Percentiles rank a stretch among this genome's conserved stretches.
Evolutionary conservation across 2,888 invertebrate genomes (phyloP).

Genomic region (Eristalinus aeneus): DNA sequence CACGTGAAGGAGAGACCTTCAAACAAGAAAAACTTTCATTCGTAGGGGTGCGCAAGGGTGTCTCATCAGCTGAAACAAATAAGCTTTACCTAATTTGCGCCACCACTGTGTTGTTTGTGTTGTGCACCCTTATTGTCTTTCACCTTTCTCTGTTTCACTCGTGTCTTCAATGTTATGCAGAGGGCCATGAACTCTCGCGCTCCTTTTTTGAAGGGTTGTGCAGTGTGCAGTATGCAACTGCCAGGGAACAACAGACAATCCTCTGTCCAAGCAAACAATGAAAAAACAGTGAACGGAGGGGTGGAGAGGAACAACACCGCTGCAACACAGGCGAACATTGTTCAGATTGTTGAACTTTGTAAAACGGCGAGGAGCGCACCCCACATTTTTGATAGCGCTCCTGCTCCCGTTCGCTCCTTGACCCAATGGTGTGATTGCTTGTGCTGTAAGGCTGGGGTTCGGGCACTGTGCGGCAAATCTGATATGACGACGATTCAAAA

Average conservation of each 20-base stretch:
- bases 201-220: neutral
- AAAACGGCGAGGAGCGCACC: constrained; percentile 13
- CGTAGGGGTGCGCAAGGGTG: neutral
- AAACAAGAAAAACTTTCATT: constrained; percentile 26
- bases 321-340: constrained; percentile 33
- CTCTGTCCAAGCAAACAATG: constrained; percentile 20
- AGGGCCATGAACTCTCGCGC: constrained; percentile 6
- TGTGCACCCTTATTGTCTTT: neutral
- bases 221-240: constrained; percentile 6
- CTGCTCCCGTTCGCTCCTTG: constrained; percentile 34
- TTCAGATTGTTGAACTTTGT: constrained; percentile 68
- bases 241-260: constrained; percentile 39
- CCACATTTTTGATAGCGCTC: constrained; percentile 53
- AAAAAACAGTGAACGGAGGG: neutral
- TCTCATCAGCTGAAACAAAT: constrained; percentile 40
- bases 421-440: constrained; percentile 30
- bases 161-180: constrained; percentile 32
- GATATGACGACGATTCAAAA: constrained; percentile 11
- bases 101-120: constrained; percentile 14
- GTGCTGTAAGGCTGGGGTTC: neutral
- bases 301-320: constrained; percentile 5
- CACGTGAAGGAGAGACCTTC: constrained; percentile 42
- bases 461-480: neutral
- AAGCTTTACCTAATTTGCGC: constrained; percentile 64
- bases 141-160: neutral